Evolutionary conservation across 2,113 vertebrate species (phyloP), one percentile per base, ranked within the genome.

Genomic region (Vidua chalybeata): DNA sequence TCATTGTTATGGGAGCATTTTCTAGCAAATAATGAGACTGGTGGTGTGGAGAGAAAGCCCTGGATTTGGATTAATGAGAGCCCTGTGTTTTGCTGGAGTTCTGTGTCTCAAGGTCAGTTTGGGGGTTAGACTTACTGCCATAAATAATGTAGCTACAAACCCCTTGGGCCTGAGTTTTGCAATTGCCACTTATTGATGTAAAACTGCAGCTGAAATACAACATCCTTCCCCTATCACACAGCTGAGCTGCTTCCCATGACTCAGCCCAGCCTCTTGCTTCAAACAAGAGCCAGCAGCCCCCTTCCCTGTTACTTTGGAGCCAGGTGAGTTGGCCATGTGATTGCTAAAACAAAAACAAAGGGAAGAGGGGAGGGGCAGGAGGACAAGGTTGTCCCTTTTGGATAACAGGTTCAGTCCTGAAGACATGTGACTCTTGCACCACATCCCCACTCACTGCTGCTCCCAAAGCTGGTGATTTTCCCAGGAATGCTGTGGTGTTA

Each of bases 91-190:
- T 97, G 87, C 88, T 95, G 88, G 69, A 91, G 43, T 20, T 95
- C 73, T 89, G 58, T 75, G 74, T 97, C 48, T 0, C 22, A 85
- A 83, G 94, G 96, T 97, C 95, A 74, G 21, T 97, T 97, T 96
- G 63, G 92, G 93, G 92, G 90, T 96, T 96, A 33, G 87, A 87
- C 95, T 95, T 86, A 76, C 12, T 84, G 93, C 88, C 73, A 45
- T 96, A 97, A 97, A 95, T 97, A 93, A 94, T 68, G 80, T 72
- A 96, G 76, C 97, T 96, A 66, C 89, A 95, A 97, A 97, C 68
- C 91, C 91, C 56, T 52, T 68, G 67, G 89, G 56, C 74, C 58
- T 45, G 48, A 39, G 56, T 52, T 89, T 74, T 90, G 49, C 62
- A 61, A 0, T 31, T 76, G 63, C 78, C n/a, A 8, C 23, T 87